Percentiles rank a stretch among this genome's conserved stretches.
These are phyloP conservation scores for Pseudomyrmex gracilis DNA, from an alignment of 1,140 invertebrate genomes.

Conservation along the genomic window DNA sequence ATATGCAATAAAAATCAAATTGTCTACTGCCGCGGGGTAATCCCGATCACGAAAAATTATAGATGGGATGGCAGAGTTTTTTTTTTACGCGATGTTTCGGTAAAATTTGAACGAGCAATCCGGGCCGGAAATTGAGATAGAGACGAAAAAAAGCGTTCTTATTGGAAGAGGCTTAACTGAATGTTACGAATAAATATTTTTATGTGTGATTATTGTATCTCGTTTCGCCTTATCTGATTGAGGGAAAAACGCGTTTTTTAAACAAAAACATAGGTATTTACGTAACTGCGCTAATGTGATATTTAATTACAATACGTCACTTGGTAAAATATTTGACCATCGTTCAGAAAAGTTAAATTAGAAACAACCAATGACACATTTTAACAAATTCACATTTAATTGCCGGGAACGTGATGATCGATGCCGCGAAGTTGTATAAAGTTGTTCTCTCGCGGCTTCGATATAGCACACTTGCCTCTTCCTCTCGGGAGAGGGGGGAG, in stretches of 20 bases:
- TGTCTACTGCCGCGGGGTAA: slow-evolving; percentile 41
- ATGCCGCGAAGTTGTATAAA: slow-evolving; percentile 51
- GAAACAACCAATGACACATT: not conserved
- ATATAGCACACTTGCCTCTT: not conserved
- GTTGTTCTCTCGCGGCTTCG: not conserved
- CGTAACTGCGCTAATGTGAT: not conserved
- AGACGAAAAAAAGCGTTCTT: slow-evolving; percentile 4
- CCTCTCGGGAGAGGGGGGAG: too few species aligned
- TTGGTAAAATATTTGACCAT: not conserved
- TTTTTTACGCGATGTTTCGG: slow-evolving; percentile 44
- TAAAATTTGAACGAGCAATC: slow-evolving; percentile 30
- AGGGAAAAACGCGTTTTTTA: not conserved
- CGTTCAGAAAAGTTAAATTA: not conserved
- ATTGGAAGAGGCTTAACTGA: not conserved
- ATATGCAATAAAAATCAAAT: slow-evolving; percentile 59
- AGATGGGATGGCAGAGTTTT: slow-evolving; percentile 4
- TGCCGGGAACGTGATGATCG: slow-evolving; percentile 44
- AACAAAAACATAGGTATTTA: not conserved
- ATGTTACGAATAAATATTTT: not conserved
- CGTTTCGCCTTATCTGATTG: not conserved
- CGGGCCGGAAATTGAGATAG: slow-evolving; percentile 1
- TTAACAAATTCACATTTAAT: slow-evolving; percentile 53
- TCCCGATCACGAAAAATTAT: slow-evolving; percentile 46
- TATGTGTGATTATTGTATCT: not conserved
- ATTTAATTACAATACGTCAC: not conserved